Evolutionary conservation across 2,888 invertebrate genomes (phyloP).

Genomic region (Mythimna loreyi): DNA sequence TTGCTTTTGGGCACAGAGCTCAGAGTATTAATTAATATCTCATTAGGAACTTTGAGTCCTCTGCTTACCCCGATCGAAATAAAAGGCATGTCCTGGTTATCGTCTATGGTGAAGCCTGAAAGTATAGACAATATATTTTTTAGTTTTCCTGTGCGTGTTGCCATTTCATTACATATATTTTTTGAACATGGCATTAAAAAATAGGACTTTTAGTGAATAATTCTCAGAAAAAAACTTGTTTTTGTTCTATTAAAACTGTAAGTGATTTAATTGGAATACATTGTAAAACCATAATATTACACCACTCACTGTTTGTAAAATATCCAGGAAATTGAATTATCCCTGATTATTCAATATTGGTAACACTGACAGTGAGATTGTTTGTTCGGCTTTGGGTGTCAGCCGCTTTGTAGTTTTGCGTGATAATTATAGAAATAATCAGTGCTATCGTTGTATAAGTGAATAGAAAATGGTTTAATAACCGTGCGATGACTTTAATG

Average conservation of each 20-base stretch:
- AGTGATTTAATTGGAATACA: neutral
- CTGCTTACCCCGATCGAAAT: slow-evolving; percentile 18
- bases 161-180: neutral
- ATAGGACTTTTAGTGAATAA: no score
- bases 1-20: no score
- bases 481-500: slow-evolving; percentile 81
- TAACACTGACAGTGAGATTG: slow-evolving; percentile 80
- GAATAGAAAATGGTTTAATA: slow-evolving; percentile 84
- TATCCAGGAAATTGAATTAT: slow-evolving; percentile 4
- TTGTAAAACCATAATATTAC: neutral
- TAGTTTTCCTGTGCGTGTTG: slow-evolving; percentile 8
- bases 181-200: neutral
- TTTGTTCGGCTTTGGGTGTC: slow-evolving; percentile 91
- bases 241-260: no score
- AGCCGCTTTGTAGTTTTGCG: slow-evolving; percentile 86
- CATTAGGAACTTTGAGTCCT: no score
- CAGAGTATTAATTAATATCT: no score
- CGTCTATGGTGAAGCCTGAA: neutral
- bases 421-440: slow-evolving; percentile 82
- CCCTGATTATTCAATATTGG: slow-evolving; percentile 50
- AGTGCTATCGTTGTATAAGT: slow-evolving; percentile 77
- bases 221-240: no score
- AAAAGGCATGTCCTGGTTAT: slow-evolving; percentile 8
- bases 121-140: slow-evolving; percentile 4
- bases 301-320: neutral